phyloP scores from a whole-genome alignment of 2,888 invertebrate genomes.

The Hydropsyche betteni region DNA sequence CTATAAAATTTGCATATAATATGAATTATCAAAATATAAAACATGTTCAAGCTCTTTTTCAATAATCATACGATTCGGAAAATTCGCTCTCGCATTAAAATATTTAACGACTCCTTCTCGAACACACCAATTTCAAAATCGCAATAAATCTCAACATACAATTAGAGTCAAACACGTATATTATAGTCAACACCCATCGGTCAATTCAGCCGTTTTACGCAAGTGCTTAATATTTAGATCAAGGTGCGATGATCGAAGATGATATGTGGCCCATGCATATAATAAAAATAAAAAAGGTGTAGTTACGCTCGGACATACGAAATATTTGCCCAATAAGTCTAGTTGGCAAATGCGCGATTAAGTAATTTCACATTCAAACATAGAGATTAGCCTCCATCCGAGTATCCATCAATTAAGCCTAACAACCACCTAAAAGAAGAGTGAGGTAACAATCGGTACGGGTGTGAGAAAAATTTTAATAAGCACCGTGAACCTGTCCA shows the following conservation, averaged over 20 bases:
- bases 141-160: slow-evolving; percentile 9
- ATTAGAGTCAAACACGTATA: slow-evolving; percentile 1
- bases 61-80: no score
- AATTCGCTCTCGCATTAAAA: background rate
- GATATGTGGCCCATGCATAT: background rate
- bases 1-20: no score
- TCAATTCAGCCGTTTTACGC: background rate
- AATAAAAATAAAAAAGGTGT: background rate
- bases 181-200: slow-evolving; percentile 3
- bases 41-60: no score
- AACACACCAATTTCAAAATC: slow-evolving; percentile 13
- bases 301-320: no score
- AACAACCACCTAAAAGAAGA: background rate
- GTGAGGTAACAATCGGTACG: slow-evolving; percentile 1
- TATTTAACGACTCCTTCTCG: background rate
- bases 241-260: slow-evolving; percentile 9
- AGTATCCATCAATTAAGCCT: background rate
- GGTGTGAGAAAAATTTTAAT: background rate
- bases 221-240: background rate
- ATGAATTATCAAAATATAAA: no score
- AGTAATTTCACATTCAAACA: slow-evolving; percentile 15
- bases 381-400: background rate
- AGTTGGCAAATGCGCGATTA: slow-evolving; percentile 5
- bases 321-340: no score
- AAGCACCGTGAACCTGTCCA: background rate